phyloP scores from a whole-genome alignment of 2,888 invertebrate species.

The Apodemia zela region DNA sequence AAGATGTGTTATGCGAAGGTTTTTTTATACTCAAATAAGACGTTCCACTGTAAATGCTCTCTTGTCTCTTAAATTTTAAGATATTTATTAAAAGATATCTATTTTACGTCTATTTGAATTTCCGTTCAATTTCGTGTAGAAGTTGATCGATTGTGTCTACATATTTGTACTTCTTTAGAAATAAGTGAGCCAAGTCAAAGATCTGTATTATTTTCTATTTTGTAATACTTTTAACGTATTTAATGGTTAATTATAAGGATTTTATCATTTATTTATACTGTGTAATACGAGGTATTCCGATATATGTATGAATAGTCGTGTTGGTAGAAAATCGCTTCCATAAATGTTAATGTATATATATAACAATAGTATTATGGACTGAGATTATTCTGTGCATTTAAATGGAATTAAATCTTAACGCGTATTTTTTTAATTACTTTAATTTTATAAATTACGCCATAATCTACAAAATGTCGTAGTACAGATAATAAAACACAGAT shows the following conservation, averaged over 20 bases:
- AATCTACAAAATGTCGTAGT: background rate
- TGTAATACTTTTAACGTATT: constrained; percentile 76
- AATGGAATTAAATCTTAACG: constrained; percentile 31
- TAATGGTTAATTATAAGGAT: constrained; percentile 60
- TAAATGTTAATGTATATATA: constrained; percentile 55
- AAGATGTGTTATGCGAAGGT: background rate
- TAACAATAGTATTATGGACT: constrained; percentile 68
- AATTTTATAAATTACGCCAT: background rate
- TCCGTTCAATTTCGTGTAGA: constrained; percentile 14
- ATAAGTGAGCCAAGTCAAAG: constrained; percentile 77
- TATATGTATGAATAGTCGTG: constrained; percentile 64
- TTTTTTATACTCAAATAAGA: background rate
- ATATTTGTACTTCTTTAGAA: constrained; percentile 69
- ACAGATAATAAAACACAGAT: constrained; percentile 27
- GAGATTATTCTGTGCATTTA: constrained; percentile 76
- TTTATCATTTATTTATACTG: constrained; percentile 69
- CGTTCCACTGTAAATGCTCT: constrained; percentile 58
- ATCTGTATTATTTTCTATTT: constrained; percentile 80
- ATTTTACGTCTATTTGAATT: constrained; percentile 14
- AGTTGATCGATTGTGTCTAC: constrained; percentile 42
- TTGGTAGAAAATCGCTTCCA: constrained; percentile 60
- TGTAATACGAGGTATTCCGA: constrained; percentile 77
- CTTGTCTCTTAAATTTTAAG: constrained; percentile 60
- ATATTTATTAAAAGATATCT: constrained; percentile 74
- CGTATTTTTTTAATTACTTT: constrained; percentile 10